phyloP scores from a whole-genome alignment of 2,888 invertebrate species.

The Hedya salicella region DNA sequence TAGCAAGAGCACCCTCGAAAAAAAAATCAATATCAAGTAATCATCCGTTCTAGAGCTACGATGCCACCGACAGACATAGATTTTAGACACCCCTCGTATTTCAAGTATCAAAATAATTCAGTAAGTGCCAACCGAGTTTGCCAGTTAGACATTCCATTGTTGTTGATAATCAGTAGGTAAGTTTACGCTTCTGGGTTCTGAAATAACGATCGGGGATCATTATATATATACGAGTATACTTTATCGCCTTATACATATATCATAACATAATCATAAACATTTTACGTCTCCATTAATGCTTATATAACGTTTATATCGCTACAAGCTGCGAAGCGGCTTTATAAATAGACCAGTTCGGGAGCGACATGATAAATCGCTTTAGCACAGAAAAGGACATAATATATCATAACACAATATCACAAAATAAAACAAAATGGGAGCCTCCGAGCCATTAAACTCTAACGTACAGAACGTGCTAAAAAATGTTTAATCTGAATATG shows the following conservation, averaged over 20 bases:
- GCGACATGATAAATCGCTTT: slow-evolving; percentile 32
- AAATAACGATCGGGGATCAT: too few relatives aligned
- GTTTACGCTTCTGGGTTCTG: too few relatives aligned
- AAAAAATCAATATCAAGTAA: too few relatives aligned
- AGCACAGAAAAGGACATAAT: slow-evolving; percentile 25
- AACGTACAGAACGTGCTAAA: slow-evolving; percentile 7
- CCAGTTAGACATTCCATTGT: too few relatives aligned
- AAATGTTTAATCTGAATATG: slow-evolving; percentile 23
- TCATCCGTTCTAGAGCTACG: too few relatives aligned
- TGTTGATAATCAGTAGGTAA: too few relatives aligned
- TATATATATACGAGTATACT: too few relatives aligned
- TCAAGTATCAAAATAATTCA: too few relatives aligned
- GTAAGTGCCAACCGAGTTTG: too few relatives aligned
- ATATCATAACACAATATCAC: slow-evolving; percentile 21
- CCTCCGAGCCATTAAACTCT: slow-evolving; percentile 6
- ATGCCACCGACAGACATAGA: too few relatives aligned
- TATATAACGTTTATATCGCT: slow-evolving; percentile 14
- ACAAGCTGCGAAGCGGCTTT: neutral
- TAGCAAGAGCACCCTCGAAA: too few relatives aligned
- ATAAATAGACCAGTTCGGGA: slow-evolving; percentile 31
- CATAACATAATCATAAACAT: slow-evolving; percentile 4
- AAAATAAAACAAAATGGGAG: slow-evolving; percentile 27
- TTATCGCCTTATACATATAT: neutral
- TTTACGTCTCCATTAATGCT: slow-evolving; percentile 1
- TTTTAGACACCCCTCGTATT: too few relatives aligned